Conservation (phyloP, 2,888 invertebrate genomes). For the Nomada fucata region DNA sequence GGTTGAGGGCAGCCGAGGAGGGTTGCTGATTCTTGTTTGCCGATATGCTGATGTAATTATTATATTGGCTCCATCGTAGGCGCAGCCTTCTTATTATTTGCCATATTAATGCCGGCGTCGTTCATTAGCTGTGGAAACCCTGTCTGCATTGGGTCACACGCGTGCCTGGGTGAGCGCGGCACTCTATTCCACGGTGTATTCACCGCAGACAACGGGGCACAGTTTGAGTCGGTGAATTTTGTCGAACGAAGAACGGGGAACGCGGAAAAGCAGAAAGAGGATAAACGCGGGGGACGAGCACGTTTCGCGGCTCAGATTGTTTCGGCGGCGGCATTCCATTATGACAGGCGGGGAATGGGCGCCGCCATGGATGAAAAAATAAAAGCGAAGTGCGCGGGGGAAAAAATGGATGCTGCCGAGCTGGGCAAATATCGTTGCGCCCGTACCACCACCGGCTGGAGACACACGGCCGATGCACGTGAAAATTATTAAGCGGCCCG, state of each 20-base stretch:
- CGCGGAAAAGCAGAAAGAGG: conserved; percentile 29
- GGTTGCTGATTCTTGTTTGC: conserved; percentile 83
- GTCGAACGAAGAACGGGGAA: conserved; percentile 6
- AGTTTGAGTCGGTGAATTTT: conserved; percentile 16
- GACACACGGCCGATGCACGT: conserved; percentile 61
- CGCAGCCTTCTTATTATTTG: conserved; percentile 76
- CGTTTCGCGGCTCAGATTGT: conserved; percentile 62
- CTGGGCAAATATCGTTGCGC: conserved; percentile 65
- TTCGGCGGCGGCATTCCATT: conserved; percentile 62
- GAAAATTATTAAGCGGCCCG: conserved; percentile 69
- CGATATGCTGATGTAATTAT: conserved; percentile 85
- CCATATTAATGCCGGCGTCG: conserved; percentile 74
- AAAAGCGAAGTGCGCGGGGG: conserved; percentile 52
- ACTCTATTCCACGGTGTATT: conserved; percentile 6
- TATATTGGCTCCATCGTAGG: conserved; percentile 79
- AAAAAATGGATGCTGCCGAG: conserved; percentile 65
- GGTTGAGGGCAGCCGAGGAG: conserved; percentile 65
- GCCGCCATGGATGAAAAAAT: conserved; percentile 45
- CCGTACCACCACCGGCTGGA: conserved; percentile 48
- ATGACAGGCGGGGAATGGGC: conserved; percentile 29
- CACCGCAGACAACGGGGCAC: conserved; percentile 17
- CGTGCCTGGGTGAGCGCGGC: not conserved
- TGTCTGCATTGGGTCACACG: conserved; percentile 37
- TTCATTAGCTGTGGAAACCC: conserved; percentile 72
- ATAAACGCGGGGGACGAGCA: conserved; percentile 34